Conservation (phyloP, 2,113 vertebrate species). For the Motacilla alba region DNA sequence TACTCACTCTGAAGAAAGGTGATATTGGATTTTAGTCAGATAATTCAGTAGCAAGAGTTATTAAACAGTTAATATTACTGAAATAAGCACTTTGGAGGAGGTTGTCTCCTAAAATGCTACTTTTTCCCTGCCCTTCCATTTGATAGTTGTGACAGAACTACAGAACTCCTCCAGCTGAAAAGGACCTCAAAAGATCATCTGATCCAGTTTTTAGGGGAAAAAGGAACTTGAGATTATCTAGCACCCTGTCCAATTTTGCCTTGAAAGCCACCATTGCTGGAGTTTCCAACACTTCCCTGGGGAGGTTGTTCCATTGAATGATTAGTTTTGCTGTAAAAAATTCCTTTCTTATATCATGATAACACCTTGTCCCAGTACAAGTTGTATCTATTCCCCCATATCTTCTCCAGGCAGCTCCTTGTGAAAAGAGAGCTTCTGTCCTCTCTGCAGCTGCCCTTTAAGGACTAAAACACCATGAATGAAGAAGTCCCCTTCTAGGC, state of each 20-base stretch:
- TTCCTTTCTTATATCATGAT: neutral
- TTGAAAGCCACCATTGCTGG: neutral
- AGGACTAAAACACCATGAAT: neutral
- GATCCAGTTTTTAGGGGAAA: neutral
- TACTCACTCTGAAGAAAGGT: neutral
- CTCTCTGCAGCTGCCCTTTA: neutral
- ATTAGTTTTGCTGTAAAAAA: neutral
- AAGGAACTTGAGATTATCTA: neutral
- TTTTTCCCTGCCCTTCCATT: neutral
- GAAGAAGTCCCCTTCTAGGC: neutral
- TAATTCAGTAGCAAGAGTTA: neutral
- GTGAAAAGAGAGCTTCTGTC: neutral
- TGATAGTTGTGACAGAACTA: neutral
- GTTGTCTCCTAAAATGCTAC: neutral
- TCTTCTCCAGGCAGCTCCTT: neutral
- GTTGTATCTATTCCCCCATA: rapidly evolving
- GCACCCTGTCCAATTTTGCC: neutral
- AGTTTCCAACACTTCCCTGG: neutral
- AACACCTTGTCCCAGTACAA: neutral
- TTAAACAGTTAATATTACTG: neutral
- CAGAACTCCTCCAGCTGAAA: neutral
- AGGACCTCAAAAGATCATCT: neutral
- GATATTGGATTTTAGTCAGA: neutral
- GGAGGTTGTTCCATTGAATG: neutral
- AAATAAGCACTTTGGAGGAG: neutral